A percentile compares a stretch with the other conserved stretches of the same genome.
These are phyloP conservation scores for Steinernema hermaphroditum DNA, from an alignment of 2,888 invertebrate species.

Conservation along the genomic window DNA sequence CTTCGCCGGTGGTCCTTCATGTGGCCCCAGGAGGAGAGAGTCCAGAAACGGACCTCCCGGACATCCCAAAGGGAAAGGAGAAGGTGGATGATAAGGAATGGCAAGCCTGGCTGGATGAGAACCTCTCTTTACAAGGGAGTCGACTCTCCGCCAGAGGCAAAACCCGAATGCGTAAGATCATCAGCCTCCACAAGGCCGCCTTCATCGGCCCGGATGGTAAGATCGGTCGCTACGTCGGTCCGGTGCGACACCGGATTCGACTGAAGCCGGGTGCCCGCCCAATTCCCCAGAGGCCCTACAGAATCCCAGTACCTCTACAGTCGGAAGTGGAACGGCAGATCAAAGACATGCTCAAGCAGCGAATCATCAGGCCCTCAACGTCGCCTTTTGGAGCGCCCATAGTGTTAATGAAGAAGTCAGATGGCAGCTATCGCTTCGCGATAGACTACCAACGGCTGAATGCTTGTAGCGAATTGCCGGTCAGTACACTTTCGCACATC, in stretches of 20 bases:
- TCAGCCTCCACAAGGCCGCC: no score
- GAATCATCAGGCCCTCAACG: not conserved
- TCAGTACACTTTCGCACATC: conserved; percentile 31
- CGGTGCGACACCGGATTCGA: not conserved
- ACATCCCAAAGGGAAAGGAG: no score
- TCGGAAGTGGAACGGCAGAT: not conserved
- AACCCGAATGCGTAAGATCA: no score
- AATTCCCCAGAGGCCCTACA: not conserved
- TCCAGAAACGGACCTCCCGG: no score
- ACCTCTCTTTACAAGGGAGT: no score
- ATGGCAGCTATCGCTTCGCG: not conserved
- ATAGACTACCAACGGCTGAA: not conserved
- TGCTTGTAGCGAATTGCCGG: not conserved
- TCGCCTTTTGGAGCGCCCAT: not conserved
- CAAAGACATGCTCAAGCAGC: not conserved
- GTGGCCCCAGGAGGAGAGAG: no score
- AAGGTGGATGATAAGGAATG: no score
- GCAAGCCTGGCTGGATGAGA: no score
- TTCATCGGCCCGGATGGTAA: conserved; percentile 1
- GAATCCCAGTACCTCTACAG: not conserved
- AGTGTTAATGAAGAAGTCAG: not conserved
- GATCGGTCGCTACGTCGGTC: conserved; percentile 21
- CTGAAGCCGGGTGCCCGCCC: not conserved
- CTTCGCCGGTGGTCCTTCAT: no score
- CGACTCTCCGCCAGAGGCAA: no score